Evolutionary conservation across 2,797 vertebrate species (phyloP), one percentile per base, ranked within the genome.

Genomic region (Myiotriccus ornatus): DNA sequence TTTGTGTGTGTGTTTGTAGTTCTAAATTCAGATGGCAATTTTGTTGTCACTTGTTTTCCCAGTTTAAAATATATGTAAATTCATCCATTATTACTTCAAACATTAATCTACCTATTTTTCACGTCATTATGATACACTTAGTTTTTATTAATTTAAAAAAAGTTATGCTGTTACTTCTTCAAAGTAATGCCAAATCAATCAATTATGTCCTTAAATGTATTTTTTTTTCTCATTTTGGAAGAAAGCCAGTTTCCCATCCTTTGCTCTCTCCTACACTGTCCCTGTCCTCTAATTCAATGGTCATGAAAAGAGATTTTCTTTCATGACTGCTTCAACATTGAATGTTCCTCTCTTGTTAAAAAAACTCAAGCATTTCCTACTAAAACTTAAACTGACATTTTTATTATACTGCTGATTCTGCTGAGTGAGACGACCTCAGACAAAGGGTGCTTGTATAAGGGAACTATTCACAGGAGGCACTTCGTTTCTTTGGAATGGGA

Each of bases 221-320:
- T 32, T 95, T 97, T 97, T 46, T 95, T 91, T 35, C 44, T 81
- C 50, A 35, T 60, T 93, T 96, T 97, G 96, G 92, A 96, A 94
- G 62, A 89, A 86, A 88, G 96, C 86, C 95, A 97, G 32, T 49
- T 96, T 97, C 96, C 91, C 96, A 97, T 82, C 94, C 93, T 91
- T 94, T 80, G 56, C 87, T 95, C 47, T 91, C 87, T 91, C 56
- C 34, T 60, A 96, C 78, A 69, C 93, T 95, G 67, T 94, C 96
- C 84, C 78, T 92, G 75, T 90, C 92, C 92, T 89, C 95, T 96
- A 95, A 93, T 97, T 97, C 71, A 94, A 56, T 46, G 89, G 50
- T 92, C 91, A 89, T 95, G 94, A 97, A 98, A 96, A 85, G 89
- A 96, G 79, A 64, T 95, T 95, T 97, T 97, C 89, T 98, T 97